Percentiles rank a stretch among this genome's conserved stretches.
Conservation (phyloP, 1,140 invertebrate species). For the Trichonephila clavata region DNA sequence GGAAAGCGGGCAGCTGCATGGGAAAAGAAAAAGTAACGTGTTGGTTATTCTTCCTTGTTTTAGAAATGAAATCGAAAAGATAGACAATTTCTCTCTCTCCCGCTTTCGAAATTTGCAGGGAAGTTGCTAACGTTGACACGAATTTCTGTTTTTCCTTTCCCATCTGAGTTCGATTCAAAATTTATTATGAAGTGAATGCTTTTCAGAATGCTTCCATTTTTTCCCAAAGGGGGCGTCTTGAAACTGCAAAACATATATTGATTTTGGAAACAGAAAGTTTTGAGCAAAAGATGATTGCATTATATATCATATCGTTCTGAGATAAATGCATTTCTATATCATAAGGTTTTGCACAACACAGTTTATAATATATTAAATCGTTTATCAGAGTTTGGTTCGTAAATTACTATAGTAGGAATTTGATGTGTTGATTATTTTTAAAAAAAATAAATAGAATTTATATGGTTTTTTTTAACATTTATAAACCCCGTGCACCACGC, state of each 20-base stretch:
- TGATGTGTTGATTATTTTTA: too few species aligned
- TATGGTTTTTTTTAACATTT: too few species aligned
- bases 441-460: too few species aligned
- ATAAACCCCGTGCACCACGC: too few species aligned
- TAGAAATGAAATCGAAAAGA: conserved; percentile 47
- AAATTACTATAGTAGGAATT: too few species aligned
- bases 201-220: background rate
- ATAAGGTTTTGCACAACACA: too few species aligned
- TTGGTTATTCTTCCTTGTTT: conserved; percentile 13
- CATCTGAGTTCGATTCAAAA: conserved; percentile 37
- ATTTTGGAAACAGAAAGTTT: background rate
- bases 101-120: background rate
- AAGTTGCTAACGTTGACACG: conserved; percentile 64
- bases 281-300: too few species aligned
- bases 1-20: conserved; percentile 29
- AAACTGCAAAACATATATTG: background rate
- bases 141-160: conserved; percentile 26
- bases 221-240: background rate
- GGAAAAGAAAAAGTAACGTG: conserved; percentile 22
- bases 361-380: too few species aligned
- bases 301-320: too few species aligned
- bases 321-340: too few species aligned
- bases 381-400: too few species aligned
- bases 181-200: conserved; percentile 6
- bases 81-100: conserved; percentile 39